Evolutionary conservation across 1,140 invertebrate species (phyloP), one percentile per base, ranked within the genome.

Genomic region (Piezodorus guildinii): DNA sequence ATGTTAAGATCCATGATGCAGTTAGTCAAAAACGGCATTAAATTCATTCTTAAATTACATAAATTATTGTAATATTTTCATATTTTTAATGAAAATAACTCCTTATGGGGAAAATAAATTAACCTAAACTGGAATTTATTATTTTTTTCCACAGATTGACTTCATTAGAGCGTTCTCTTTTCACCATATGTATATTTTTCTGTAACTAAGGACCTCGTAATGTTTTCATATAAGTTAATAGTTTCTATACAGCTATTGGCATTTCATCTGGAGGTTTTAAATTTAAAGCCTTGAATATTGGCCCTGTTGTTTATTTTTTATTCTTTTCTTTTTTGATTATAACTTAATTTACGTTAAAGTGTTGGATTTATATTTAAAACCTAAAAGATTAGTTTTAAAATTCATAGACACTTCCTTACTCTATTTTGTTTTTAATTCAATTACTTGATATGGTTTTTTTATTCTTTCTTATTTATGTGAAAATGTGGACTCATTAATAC

Each of bases 1-100:
- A 67, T 65, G 68, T 66, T 67, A 67, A 68, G 65, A 66, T 60
- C 67, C 64, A 64, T 65, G 68, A 69, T 67, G 68, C 66, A 67
- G 62, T 69, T 67, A 56, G 46, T 67, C 61, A 69, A 69, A 67
- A 69, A 65, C 65, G 65, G 66, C 66, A 67, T 43, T 61, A 68
- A 62, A 64, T 23, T 21, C 52, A 16, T 25, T 56, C 4, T 56
- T 2, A 15, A 1, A 3, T 56, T 10, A 56, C 52, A 25, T 25
- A 17, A 9, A 56, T 49, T 49, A 49, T 10, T 1, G 8, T 19
- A 19, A n/a, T 49, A 19, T 49, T 21, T 56, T 16, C 1, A 25
- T 23, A 56, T 25, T 23, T 23, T 56, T 19, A 23, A 39, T 39
- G 34, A 56, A 56, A 9, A 27, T 3, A 23, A 16, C 23, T 56